Base-by-base conservation (phyloP, 2,797 vertebrate genomes). In the Parambassis ranga region DNA sequence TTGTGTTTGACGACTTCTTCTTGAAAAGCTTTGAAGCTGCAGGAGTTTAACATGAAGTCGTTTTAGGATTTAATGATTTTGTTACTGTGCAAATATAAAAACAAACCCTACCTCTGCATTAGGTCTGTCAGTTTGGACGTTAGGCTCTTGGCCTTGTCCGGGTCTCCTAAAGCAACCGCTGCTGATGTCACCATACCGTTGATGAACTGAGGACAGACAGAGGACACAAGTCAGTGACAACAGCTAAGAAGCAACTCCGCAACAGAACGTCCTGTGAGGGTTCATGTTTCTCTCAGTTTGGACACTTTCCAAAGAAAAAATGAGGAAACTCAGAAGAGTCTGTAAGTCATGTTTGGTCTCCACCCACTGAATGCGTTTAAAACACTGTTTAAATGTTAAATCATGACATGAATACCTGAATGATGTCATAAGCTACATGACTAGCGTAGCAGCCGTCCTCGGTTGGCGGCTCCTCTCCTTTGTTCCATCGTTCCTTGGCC, bases 11-110 rank as follows among this genome's bases (percentile, higher is more conserved):
- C n/a, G 49, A 95, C 88, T 0, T 91, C 89, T 4, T 90, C 90
- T n/a, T 96, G 93, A 36, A 92, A 83, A 0, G 3, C 37, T 73
- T 83, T 86, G 77, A 94, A 98, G 51, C 97, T 98, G 82, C 24
- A 48, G 20, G 7, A 50, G 16, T 37, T 44, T 46, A 16, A 5
- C 31, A 2, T 10, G 16, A n/a, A n/a, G n/a, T n/a, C n/a, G n/a
- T n/a, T n/a, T n/a, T n/a, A n/a, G n/a, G n/a, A n/a, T n/a, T n/a
- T n/a, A n/a, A n/a, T n/a, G n/a, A n/a, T n/a, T n/a, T n/a, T n/a
- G n/a, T n/a, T n/a, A n/a, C n/a, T n/a, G n/a, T n/a, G n/a, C n/a
- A n/a, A n/a, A n/a, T n/a, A n/a, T n/a, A n/a, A n/a, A n/a, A n/a
- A n/a, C n/a, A n/a, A n/a, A n/a, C n/a, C n/a, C n/a, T 71, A 92